Conservation (phyloP, 2,888 invertebrate genomes). For the Acleris holmiana region DNA sequence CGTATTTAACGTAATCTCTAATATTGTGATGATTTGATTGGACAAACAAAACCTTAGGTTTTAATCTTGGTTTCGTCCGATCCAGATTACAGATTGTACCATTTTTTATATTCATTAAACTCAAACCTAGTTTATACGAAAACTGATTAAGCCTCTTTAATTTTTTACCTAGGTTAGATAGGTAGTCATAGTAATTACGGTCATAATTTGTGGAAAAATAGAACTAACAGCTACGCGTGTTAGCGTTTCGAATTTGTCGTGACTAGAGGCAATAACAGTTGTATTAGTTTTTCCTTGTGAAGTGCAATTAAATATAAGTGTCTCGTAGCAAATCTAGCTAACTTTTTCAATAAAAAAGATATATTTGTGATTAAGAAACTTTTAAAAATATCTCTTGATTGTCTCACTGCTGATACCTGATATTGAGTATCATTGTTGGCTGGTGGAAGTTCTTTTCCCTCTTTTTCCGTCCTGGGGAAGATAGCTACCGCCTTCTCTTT, state of each 20-base stretch:
- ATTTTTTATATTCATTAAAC: no score
- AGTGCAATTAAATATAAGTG: constrained; percentile 60
- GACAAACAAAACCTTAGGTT: no score
- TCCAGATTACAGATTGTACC: no score
- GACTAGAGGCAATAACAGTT: constrained; percentile 66
- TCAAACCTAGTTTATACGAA: no score
- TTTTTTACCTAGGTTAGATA: no score
- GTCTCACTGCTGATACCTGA: constrained; percentile 54
- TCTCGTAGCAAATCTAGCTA: constrained; percentile 33
- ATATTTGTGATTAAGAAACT: no score
- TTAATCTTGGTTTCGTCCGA: no score
- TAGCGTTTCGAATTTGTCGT: constrained; percentile 66
- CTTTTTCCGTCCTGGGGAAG: constrained; percentile 67
- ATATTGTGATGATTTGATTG: no score
- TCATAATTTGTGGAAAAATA: constrained; percentile 51
- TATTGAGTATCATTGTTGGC: constrained; percentile 61
- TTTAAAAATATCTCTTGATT: not conserved
- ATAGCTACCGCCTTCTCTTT: constrained; percentile 65
- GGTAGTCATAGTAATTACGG: no score
- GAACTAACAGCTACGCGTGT: constrained; percentile 52
- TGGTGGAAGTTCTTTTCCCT: constrained; percentile 59
- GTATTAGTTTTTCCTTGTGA: constrained; percentile 66
- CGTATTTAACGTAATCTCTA: no score
- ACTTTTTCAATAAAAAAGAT: no score
- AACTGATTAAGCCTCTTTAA: no score